Conservation (phyloP, 2,888 invertebrate genomes). For the Lymantria monacha region DNA sequence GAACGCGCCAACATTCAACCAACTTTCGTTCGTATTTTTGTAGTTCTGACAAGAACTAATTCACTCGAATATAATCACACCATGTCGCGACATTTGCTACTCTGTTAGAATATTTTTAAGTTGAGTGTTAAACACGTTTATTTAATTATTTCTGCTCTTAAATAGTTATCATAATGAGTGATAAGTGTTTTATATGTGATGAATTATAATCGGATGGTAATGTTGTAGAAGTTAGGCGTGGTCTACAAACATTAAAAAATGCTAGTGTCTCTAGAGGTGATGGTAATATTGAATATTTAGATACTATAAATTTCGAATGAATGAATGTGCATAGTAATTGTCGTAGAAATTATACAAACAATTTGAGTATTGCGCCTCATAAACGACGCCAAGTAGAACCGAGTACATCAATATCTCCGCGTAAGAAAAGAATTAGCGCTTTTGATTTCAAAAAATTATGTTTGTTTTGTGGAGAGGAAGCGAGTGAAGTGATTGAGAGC, state of each 20-base stretch:
- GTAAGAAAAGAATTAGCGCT: not conserved
- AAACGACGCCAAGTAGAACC: slow-evolving; percentile 39
- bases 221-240: slow-evolving; percentile 36
- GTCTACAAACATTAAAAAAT: slow-evolving; percentile 29
- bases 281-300: slow-evolving; percentile 29
- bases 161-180: slow-evolving; percentile 1
- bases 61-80: no score
- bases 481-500: no score
- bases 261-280: slow-evolving; percentile 35
- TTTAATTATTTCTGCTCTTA: not conserved
- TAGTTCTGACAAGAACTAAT: no score
- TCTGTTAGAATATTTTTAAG: no score
- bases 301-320: slow-evolving; percentile 1
- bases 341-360: slow-evolving; percentile 30
- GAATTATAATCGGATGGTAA: no score
- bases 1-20: no score
- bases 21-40: no score
- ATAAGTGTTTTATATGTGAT: slow-evolving; percentile 37
- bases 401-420: slow-evolving; percentile 28
- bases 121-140: no score
- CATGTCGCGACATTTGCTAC: no score
- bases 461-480: slow-evolving; percentile 41
- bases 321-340: slow-evolving; percentile 30
- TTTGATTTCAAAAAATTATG: slow-evolving; percentile 28
- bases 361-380: slow-evolving; percentile 34